A percentile compares a stretch with the other conserved stretches of the same genome.
phyloP scores from a whole-genome alignment of 2,888 invertebrate genomes.

The Clepsis dumicolana region DNA sequence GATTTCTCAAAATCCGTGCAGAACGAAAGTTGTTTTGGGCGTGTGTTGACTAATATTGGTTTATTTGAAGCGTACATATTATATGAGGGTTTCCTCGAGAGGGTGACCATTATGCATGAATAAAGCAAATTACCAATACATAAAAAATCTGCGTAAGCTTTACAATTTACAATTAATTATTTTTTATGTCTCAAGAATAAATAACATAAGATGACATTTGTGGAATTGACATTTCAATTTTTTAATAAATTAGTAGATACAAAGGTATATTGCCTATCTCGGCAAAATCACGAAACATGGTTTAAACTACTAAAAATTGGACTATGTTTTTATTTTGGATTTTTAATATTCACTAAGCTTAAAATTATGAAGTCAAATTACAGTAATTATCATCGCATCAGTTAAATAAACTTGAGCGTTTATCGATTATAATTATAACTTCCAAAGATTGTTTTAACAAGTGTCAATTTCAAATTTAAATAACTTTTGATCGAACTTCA shows the following conservation, averaged over 20 bases:
- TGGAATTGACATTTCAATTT: neutral
- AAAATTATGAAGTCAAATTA: neutral
- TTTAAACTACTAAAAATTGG: too few species aligned
- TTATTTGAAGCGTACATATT: slow-evolving; percentile 13
- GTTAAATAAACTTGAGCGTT: neutral
- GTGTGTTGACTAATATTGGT: slow-evolving; percentile 7
- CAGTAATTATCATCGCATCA: neutral
- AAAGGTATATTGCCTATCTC: too few species aligned
- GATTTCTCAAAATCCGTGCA: slow-evolving; percentile 94
- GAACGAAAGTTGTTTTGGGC: slow-evolving; percentile 81
- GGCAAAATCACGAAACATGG: too few species aligned
- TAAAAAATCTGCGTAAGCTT: slow-evolving; percentile 1
- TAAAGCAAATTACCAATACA: neutral
- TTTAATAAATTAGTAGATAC: too few species aligned
- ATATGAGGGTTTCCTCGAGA: slow-evolving; percentile 4
- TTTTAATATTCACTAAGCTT: too few species aligned
- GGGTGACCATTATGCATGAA: slow-evolving; percentile 7
- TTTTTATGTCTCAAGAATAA: slow-evolving; percentile 1
- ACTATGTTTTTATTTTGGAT: too few species aligned
- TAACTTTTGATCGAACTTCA: slow-evolving; percentile 32
- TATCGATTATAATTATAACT: slow-evolving; percentile 5
- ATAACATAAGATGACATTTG: neutral
- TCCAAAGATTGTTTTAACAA: slow-evolving; percentile 23
- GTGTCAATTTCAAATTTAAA: slow-evolving; percentile 11
- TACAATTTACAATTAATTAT: neutral